phyloP scores from a whole-genome alignment of 2,797 vertebrate species.

The Lithobates pipiens region DNA sequence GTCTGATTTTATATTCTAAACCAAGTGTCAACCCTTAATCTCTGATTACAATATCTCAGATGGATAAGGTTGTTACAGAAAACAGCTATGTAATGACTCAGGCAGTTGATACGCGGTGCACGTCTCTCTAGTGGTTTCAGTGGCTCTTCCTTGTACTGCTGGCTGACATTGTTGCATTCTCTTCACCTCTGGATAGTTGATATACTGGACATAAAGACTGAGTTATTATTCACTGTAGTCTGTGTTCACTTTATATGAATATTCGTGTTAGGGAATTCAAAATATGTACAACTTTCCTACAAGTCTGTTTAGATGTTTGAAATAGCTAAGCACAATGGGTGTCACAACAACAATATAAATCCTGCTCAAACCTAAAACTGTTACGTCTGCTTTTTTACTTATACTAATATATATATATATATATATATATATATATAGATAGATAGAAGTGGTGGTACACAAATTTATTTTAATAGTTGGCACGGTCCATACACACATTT shows the following conservation, averaged over 20 bases:
- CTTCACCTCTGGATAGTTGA: not conserved
- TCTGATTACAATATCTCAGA: slow-evolving; percentile 20
- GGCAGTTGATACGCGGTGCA: slow-evolving; percentile 13
- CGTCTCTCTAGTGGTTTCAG: not conserved
- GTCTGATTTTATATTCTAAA: slow-evolving; percentile 19
- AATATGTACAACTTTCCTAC: no score
- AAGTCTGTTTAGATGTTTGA: no score
- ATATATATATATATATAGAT: no score
- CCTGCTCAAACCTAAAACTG: no score
- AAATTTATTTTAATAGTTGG: no score
- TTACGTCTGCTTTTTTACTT: no score
- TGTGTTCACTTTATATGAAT: not conserved
- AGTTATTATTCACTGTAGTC: not conserved
- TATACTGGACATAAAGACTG: not conserved
- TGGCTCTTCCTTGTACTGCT: not conserved
- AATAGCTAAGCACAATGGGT: no score
- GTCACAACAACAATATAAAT: no score
- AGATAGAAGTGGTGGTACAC: no score
- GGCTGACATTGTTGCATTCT: not conserved
- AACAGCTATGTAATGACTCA: slow-evolving; percentile 20
- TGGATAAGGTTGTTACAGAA: slow-evolving; percentile 23
- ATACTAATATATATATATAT: no score
- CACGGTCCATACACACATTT: no score
- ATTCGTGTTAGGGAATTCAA: no score
- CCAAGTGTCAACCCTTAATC: slow-evolving; percentile 22